Conservation (phyloP, 2,797 vertebrate genomes). For the Helicolenus hilgendorfi region DNA sequence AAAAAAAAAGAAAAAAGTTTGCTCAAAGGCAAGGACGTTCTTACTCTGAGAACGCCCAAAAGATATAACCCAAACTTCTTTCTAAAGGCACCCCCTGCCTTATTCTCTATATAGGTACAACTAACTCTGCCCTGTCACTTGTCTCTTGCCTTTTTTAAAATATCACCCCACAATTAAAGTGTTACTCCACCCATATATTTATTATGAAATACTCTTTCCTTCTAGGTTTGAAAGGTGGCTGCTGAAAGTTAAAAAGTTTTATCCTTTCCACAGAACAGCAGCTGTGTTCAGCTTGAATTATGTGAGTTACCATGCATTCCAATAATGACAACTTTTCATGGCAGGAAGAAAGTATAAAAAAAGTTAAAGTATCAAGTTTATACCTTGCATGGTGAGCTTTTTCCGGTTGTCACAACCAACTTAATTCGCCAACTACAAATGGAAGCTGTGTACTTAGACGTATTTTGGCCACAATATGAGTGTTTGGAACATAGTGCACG, state of each 20-base stretch:
- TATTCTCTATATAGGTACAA: not conserved
- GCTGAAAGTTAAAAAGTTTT: not conserved
- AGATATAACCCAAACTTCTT: conserved; percentile 21
- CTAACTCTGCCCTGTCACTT: not conserved
- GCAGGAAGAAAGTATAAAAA: not conserved
- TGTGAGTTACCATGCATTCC: not conserved
- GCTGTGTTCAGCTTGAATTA: conserved; percentile 5
- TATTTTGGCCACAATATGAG: not conserved
- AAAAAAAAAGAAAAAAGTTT: conserved; percentile 41
- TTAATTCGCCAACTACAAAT: not conserved
- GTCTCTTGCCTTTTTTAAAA: not conserved
- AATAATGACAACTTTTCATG: conserved; percentile 14
- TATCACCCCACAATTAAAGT: not conserved
- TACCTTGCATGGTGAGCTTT: not conserved
- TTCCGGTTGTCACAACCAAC: not conserved
- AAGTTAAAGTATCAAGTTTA: not conserved
- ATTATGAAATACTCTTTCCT: conserved; percentile 15
- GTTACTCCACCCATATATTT: not conserved
- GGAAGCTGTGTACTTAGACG: not conserved
- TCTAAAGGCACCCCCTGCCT: not conserved
- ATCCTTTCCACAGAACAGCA: not conserved
- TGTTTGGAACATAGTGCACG: not conserved
- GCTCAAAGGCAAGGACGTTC: conserved; percentile 48
- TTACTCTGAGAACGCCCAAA: conserved; percentile 11
- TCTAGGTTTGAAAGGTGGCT: not conserved